Base-by-base conservation (phyloP, 2,888 invertebrate species). In the Seira sanloemensis region DNA sequence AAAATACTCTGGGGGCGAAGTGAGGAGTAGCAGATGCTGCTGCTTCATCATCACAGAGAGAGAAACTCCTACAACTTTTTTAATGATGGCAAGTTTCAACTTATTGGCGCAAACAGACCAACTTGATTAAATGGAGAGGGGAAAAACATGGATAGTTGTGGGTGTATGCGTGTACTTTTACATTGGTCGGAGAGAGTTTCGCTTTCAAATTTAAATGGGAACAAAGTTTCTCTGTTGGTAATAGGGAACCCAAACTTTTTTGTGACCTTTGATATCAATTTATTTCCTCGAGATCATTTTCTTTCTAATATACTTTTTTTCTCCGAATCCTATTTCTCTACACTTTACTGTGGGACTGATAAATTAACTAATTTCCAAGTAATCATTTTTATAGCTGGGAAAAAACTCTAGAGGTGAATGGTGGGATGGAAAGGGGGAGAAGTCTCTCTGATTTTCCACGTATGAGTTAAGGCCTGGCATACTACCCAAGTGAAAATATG, bases 81-180 rank as follows among this genome's bases (percentile, higher is more conserved):
- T 50, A 50, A 50, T 50, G 50, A 50, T 50, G 50, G 16, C 50
- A 50, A 50, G 50, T 50, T 50, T 7, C 12, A 12, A 7, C 4
- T 4, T 37, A 37, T 12, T 37, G 37, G 12, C 12, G 5, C 4
- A 12, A 4, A 12, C 37, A 7, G 5, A 37, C 37, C 37, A 37
- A 7, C 12, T 12, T 37, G 4, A 7, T 37, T 37, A 37, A 37
- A 37, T 37, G 12, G 12, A 7, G 37, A 37, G 37, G 37, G 37
- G 5, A 12, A 37, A 37, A 4, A n/a, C 37, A 37, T 37, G 37
- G n/a, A 37, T 12, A 37, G 5, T 37, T 37, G 5, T 37, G 72
- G 77, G 77, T 77, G 77, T 66, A 77, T 72, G 78, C 58, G 27
- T 71, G 71, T 68, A 78, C 74, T 83, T 72, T 77, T 54, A 66